Evolutionary conservation across 2,888 invertebrate species (phyloP), one percentile per base, ranked within the genome.

Genomic region (Pandemis heparana): DNA sequence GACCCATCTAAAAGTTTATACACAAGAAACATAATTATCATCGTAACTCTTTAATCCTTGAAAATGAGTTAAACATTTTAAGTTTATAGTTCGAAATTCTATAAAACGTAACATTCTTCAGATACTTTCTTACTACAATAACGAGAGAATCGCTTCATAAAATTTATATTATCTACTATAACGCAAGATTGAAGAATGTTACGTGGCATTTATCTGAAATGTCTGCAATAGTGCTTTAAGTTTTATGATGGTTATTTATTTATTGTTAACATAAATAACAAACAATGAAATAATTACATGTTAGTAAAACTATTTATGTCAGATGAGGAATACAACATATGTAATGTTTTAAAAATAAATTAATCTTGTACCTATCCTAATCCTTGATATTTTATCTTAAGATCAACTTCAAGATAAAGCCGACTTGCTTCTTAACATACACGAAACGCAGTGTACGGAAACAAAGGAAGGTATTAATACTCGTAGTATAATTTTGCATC

Each of bases 191-290:
- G 77, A 80, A 83, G 82, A 81, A 76, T 75, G 79, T 81, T 79
- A 82, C 79, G 83, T 82, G 82, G 75, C 85, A 81, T 87, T 89
- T 89, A 89, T 88, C 83, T 88, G 78, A 83, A 80, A 79, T 77
- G 82, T 79, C 79, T 84, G 82, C 71, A 73, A 69, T 83, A 82
- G 87, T 86, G 83, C 84, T 83, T 83, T 80, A 80, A 59, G 12
- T 59, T 88, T 92, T 91, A 60, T 38, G 87, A 91, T 83, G 87
- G 85, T 80, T 80, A 81, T 82, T 81, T 85, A 90, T 88, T 89
- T 86, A 89, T 87, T 79, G 87, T 83, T 86, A 83, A 85, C 86
- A 82, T 82, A 84, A 77, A 79, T 82, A 78, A 80, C 84, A 84
- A 86, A 89, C 84, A 88, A 87, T 83, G 85, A 87, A 84, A 86